phyloP scores from a whole-genome alignment of 2,113 vertebrate species.

The Toxotes chatareus region DNA sequence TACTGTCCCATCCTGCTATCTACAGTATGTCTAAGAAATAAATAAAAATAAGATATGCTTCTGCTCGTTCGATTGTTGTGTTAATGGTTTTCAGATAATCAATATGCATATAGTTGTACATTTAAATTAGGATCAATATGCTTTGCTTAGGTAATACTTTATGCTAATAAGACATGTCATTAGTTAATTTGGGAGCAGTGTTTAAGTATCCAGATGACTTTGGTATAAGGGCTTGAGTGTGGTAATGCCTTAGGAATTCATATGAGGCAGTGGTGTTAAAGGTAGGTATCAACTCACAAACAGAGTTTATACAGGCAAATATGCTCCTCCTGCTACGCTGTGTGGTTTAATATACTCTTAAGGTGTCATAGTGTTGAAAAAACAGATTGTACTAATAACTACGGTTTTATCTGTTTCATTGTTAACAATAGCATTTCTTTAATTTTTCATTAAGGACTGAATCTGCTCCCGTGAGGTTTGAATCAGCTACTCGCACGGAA shows the following conservation, averaged over 20 bases:
- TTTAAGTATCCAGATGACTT: conserved; percentile 62
- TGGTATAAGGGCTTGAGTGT: conserved; percentile 26
- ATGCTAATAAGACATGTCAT: conserved; percentile 68
- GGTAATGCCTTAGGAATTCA: conserved; percentile 33
- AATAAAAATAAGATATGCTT: conserved; percentile 71
- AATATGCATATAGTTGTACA: conserved; percentile 78
- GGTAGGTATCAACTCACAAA: conserved; percentile 10
- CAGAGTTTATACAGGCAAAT: not conserved
- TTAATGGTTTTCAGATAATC: conserved; percentile 82
- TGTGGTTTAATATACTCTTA: not conserved
- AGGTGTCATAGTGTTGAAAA: not conserved
- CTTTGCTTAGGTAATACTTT: conserved; percentile 72
- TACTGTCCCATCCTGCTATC: conserved; percentile 37
- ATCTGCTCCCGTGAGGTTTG: not conserved
- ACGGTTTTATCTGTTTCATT: not conserved
- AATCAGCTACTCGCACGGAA: conserved; percentile 27
- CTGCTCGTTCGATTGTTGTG: conserved; percentile 34
- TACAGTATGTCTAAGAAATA: conserved; percentile 46
- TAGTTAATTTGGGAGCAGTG: conserved; percentile 57
- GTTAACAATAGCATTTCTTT: not conserved
- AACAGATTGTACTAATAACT: not conserved
- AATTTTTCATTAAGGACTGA: conserved; percentile 13
- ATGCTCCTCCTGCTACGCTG: not conserved
- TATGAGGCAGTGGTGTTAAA: conserved; percentile 15
- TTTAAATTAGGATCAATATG: conserved; percentile 78